Evolutionary conservation across 2,113 vertebrate genomes (phyloP), one percentile per base, ranked within the genome.

Genomic region (Podocnemis expansa): DNA sequence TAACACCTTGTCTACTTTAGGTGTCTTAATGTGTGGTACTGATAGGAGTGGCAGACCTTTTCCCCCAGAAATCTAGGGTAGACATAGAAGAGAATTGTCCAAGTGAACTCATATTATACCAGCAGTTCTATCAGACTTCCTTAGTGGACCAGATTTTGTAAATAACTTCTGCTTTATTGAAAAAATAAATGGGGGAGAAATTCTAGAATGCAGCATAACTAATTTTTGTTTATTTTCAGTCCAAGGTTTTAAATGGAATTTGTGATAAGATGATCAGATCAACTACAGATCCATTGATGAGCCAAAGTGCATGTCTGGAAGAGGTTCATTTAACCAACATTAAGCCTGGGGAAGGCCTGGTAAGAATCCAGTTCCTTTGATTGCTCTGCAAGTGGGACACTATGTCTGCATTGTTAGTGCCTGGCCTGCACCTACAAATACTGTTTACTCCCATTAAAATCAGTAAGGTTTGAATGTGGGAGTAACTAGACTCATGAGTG

Each of bases 341-440:
- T 88, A 98, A 98, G 90, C 98, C 99, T 3, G 99, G 98, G 2
- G 99, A 99, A 88, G 99, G 99, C 95, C 97, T 99, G 99, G 99
- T 99, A 98, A 98, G 99, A 54, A 38, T 25, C 3, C 10, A 12
- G 81, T 67, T 91, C 84, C 22, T 75, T 10, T 43, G 21, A 38
- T 43, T 75, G 14, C 41, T 27, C 41, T 45, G 25, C 25, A 67
- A 38, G 16, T 8, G 22, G 27, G 24, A 31, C 27, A 31, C 54
- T 43, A 5, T 29, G 17, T 38, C 54, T 81, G 55, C 14, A 11
- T 70, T 67, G 10, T 54, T 76, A 27, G 41, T 76, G 41, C 22
- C 19, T 76, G 73, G 13, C 3, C 24, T 76, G 41, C 41, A 14
- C 7, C 11, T 27, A 13, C 8, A 25, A 43, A 16, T 10, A 70